Conservation (phyloP, 2,797 vertebrate genomes). For the Toxotes lorentzi region DNA sequence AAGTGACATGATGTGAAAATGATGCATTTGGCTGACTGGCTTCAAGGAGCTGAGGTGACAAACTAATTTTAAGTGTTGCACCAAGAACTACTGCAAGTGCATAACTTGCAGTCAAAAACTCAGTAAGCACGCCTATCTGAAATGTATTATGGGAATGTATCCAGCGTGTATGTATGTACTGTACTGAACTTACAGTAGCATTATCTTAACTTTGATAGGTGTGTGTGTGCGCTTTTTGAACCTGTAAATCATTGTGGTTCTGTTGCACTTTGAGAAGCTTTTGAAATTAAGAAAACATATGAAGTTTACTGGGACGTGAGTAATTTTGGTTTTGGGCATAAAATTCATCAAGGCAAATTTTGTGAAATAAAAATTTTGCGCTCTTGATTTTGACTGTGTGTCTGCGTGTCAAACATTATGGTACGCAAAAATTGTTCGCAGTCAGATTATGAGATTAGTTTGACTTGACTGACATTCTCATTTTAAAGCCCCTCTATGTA, state of each 20-base stretch:
- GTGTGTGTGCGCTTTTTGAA: not conserved
- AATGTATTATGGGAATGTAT: slow-evolving; percentile 10
- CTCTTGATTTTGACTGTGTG: no score
- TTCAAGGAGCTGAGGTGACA: slow-evolving; percentile 47
- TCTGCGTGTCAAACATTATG: no score
- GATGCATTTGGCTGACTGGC: slow-evolving; percentile 55
- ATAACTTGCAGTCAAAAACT: not conserved
- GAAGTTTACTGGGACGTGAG: no score
- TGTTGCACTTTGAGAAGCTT: slow-evolving; percentile 1
- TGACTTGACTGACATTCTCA: not conserved
- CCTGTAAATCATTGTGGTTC: not conserved
- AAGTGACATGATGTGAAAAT: slow-evolving; percentile 61
- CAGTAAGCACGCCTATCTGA: not conserved
- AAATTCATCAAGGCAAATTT: no score
- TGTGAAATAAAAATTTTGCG: no score
- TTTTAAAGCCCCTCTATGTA: not conserved
- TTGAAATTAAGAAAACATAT: no score
- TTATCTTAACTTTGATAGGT: not conserved
- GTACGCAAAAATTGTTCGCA: not conserved
- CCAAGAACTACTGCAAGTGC: not conserved
- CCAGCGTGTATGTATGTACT: not conserved
- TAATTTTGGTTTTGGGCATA: no score
- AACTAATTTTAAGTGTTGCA: slow-evolving; percentile 21
- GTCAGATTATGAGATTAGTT: not conserved
- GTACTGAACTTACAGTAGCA: not conserved